Evolutionary conservation across 35 echinoderm and acorn worm genomes (phyloP).

Genomic region (Stichopus chloronotus): DNA sequence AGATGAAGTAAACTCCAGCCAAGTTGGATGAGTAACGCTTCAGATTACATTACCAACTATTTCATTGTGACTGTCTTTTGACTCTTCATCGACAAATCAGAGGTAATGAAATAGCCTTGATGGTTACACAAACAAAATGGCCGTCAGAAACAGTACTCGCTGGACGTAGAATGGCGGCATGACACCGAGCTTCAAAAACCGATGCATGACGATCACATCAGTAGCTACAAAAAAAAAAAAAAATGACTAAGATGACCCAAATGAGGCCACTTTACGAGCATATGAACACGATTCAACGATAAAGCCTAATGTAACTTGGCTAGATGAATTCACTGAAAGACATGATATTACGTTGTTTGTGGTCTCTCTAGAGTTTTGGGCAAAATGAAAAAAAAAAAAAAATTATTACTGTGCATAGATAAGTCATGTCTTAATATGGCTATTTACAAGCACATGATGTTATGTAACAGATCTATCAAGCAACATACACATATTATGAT

Average conservation of each 20-base stretch:
- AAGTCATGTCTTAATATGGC: conserved; percentile 3
- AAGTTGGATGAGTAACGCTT: too few species aligned
- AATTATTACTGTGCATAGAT: conserved; percentile 38
- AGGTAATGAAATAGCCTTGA: too few species aligned
- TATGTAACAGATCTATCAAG: background rate
- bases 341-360: conserved; percentile 31
- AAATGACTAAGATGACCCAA: background rate
- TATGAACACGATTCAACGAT: background rate
- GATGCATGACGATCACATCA: conserved; percentile 20
- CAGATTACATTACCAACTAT: too few species aligned
- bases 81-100: too few species aligned
- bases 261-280: background rate
- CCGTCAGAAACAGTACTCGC: conserved; percentile 10
- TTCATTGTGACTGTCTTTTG: too few species aligned
- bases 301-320: background rate
- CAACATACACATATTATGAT: background rate
- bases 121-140: background rate
- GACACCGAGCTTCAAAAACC: background rate
- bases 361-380: background rate
- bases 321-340: conserved; percentile 45
- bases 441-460: conserved; percentile 26
- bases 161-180: conserved; percentile 19
- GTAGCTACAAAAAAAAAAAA: background rate
- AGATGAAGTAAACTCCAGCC: too few species aligned
- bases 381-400: conserved; percentile 3